Evolutionary conservation across 2,888 invertebrate genomes (phyloP).

Genomic region (Patella depressa): DNA sequence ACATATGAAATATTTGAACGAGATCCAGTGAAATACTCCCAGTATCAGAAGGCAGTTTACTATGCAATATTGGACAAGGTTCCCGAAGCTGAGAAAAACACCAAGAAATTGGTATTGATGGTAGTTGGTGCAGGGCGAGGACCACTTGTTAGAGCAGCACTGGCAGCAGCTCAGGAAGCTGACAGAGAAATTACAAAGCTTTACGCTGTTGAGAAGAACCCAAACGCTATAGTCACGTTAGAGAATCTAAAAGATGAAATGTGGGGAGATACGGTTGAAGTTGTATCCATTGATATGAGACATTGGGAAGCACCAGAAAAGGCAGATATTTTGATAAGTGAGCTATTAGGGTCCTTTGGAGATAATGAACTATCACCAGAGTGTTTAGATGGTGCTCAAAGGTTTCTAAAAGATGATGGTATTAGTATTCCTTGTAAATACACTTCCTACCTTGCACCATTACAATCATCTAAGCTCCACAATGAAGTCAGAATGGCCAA

Average conservation of each 20-base stretch:
- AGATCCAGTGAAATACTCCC: slow-evolving; percentile 92
- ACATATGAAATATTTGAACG: slow-evolving; percentile 99
- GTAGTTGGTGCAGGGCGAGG: slow-evolving; percentile 96
- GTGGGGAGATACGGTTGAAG: slow-evolving; percentile 70
- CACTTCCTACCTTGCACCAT: slow-evolving; percentile 90
- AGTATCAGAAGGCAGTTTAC: slow-evolving; percentile 79
- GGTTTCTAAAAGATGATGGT: slow-evolving; percentile 84
- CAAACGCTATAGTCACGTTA: slow-evolving; percentile 83
- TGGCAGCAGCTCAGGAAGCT: slow-evolving; percentile 83
- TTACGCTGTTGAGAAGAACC: slow-evolving; percentile 98
- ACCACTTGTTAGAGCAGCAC: slow-evolving; percentile 89
- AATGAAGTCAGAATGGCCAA: slow-evolving; percentile 75
- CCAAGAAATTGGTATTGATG: slow-evolving; percentile 81
- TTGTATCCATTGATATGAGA: slow-evolving; percentile 73
- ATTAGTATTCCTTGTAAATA: slow-evolving; percentile 92
- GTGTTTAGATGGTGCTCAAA: slow-evolving; percentile 94
- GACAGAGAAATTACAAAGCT: slow-evolving; percentile 81
- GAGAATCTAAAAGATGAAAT: slow-evolving; percentile 68
- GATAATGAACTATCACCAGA: slow-evolving; percentile 99
- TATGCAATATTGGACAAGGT: slow-evolving; percentile 80
- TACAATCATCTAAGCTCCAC: slow-evolving; percentile 91
- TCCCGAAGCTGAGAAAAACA: slow-evolving; percentile 72
- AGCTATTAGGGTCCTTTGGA: slow-evolving; percentile 96
- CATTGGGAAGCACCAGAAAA: slow-evolving; percentile 76
- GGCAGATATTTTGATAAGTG: slow-evolving; percentile 96